phyloP scores from a whole-genome alignment of 2,797 vertebrate species.

The Danio albolineatus region DNA sequence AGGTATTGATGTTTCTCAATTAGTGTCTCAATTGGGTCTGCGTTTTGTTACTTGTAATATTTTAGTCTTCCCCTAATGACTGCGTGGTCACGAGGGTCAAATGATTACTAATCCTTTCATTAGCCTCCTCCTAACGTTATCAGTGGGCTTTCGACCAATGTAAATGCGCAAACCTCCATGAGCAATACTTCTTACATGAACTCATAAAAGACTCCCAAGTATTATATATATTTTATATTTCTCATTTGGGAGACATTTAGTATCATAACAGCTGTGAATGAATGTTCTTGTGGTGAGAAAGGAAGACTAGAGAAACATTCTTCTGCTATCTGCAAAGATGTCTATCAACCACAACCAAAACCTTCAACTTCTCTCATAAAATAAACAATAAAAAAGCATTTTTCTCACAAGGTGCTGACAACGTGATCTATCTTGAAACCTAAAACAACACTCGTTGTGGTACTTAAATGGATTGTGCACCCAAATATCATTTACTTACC shows the following conservation, averaged over 20 bases:
- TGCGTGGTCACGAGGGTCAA: neutral
- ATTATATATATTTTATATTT: constrained; percentile 29
- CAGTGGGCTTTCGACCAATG: constrained; percentile 48
- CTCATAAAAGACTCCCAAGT: constrained; percentile 42
- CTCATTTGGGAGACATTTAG: constrained; percentile 51
- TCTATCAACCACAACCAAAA: constrained; percentile 38
- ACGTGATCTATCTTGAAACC: neutral
- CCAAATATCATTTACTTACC: neutral
- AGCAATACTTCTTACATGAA: constrained; percentile 51
- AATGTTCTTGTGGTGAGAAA: constrained; percentile 42
- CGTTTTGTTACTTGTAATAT: constrained; percentile 27
- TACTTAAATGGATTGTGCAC: neutral
- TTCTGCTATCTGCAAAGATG: constrained; percentile 31
- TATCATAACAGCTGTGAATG: constrained; percentile 48
- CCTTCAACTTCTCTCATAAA: neutral
- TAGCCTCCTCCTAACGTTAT: constrained; percentile 46
- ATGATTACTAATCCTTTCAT: constrained; percentile 37
- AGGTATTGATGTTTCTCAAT: constrained; percentile 40
- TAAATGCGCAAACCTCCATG: constrained; percentile 28
- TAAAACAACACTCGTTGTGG: constrained; percentile 7
- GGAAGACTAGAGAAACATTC: constrained; percentile 34
- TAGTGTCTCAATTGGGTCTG: constrained; percentile 23
- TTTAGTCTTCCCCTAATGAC: constrained; percentile 32
- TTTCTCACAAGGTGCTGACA: constrained; percentile 7
- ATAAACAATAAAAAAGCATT: neutral